A percentile compares a stretch with the other conserved stretches of the same genome.
phyloP scores from a whole-genome alignment of 1,140 invertebrate species.

The Triops cancriformis region DNA sequence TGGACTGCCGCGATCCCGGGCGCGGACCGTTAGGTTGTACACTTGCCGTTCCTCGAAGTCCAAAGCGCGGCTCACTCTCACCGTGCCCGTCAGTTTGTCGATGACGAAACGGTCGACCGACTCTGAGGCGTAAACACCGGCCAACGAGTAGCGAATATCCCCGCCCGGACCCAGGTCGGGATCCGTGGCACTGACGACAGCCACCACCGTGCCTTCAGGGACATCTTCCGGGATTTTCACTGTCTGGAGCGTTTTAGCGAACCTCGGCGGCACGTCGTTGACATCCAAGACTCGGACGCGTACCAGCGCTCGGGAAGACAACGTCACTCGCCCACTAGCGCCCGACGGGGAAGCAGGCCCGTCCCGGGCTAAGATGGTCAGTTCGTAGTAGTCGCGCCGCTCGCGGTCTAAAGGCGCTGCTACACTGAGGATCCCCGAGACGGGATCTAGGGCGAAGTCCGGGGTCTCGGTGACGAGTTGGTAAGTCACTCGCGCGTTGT shows the following conservation, averaged over 20 bases:
- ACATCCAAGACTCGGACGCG: conserved; percentile 75
- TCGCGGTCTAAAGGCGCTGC: conserved; percentile 73
- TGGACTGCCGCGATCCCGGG: conserved; percentile 62
- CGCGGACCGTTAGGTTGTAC: conserved; percentile 74
- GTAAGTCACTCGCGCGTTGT: conserved; percentile 75
- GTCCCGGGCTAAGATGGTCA: conserved; percentile 74
- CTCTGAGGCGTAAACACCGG: conserved; percentile 48
- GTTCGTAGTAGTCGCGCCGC: conserved; percentile 66
- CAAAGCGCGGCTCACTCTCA: conserved; percentile 61
- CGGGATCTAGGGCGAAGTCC: conserved; percentile 72
- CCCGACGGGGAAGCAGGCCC: conserved; percentile 36
- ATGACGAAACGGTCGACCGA: conserved; percentile 53
- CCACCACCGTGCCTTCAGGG: conserved; percentile 58
- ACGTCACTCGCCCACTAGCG: conserved; percentile 32
- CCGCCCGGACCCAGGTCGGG: conserved; percentile 74
- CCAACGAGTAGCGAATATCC: conserved; percentile 57
- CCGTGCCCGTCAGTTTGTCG: conserved; percentile 69
- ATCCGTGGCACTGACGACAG: conserved; percentile 60
- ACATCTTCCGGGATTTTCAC: conserved; percentile 86
- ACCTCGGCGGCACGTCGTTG: conserved; percentile 82
- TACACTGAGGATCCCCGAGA: conserved; percentile 66
- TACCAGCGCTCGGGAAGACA: conserved; percentile 65
- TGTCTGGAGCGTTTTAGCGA: conserved; percentile 40
- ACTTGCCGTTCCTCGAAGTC: conserved; percentile 83
- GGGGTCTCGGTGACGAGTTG: conserved; percentile 65